phyloP scores from a whole-genome alignment of 2,113 vertebrate genomes.

The Sylvilagus bachmani region DNA sequence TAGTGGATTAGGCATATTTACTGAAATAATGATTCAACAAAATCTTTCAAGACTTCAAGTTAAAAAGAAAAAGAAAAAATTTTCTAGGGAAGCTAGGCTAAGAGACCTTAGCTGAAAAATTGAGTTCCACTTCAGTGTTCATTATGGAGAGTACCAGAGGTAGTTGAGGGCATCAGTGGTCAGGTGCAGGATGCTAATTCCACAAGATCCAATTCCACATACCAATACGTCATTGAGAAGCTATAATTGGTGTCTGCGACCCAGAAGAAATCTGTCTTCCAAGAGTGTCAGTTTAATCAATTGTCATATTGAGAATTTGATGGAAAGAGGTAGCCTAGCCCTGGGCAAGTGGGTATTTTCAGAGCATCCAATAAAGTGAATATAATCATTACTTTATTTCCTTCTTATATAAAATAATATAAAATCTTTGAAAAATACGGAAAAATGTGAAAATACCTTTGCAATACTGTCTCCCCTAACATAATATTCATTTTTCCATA shows the following conservation, averaged over 20 bases:
- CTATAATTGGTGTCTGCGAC: neutral
- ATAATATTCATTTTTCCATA: neutral
- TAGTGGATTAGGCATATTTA: neutral
- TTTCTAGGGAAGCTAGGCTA: neutral
- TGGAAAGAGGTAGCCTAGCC: neutral
- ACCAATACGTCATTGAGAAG: neutral
- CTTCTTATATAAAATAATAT: neutral
- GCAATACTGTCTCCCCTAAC: neutral
- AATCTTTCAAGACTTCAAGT: neutral
- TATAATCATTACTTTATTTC: neutral
- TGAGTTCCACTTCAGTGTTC: neutral
- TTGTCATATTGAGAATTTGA: neutral
- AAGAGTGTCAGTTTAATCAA: neutral
- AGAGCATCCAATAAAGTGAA: neutral
- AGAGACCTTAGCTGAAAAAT: neutral
- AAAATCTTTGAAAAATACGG: neutral
- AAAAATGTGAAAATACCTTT: neutral
- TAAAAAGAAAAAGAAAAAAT: neutral
- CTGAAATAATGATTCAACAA: neutral
- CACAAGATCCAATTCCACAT: neutral
- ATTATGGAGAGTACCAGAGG: neutral
- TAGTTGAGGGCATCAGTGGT: neutral
- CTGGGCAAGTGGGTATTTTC: neutral
- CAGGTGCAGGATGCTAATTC: neutral
- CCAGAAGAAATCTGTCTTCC: constrained; percentile 23